phyloP scores from a whole-genome alignment of 2,888 invertebrate genomes.

The Baccha elongata region DNA sequence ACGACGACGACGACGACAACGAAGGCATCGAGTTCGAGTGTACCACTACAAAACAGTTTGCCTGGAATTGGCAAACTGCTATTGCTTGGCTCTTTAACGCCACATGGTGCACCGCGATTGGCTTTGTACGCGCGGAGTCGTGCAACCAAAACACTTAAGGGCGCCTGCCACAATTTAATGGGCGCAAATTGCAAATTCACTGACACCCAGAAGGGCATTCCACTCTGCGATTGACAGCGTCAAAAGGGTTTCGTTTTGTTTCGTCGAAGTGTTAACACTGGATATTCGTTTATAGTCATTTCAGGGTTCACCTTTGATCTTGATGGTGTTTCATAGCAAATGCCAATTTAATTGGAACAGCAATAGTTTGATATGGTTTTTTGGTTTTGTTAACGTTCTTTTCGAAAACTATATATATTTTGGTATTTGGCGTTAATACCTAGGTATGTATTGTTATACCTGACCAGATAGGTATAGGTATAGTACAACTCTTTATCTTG shows the following conservation, averaged over 20 bases:
- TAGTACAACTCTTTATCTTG: too few species aligned
- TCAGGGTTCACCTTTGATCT: constrained; percentile 56
- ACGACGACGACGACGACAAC: neutral
- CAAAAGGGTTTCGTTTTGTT: constrained; percentile 34
- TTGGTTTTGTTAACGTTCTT: too few species aligned
- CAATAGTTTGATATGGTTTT: neutral
- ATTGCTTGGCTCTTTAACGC: constrained; percentile 66
- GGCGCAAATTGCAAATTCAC: constrained; percentile 73
- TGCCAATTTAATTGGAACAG: constrained; percentile 30
- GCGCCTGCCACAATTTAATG: constrained; percentile 73
- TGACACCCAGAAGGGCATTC: constrained; percentile 63
- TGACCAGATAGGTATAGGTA: too few species aligned
- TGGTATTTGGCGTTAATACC: too few species aligned
- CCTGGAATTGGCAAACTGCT: constrained; percentile 42
- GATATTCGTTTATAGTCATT: constrained; percentile 16
- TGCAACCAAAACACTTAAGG: constrained; percentile 72
- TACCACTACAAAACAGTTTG: too few species aligned
- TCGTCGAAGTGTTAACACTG: constrained; percentile 21
- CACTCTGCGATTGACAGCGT: constrained; percentile 43
- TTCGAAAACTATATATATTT: too few species aligned
- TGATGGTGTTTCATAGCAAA: constrained; percentile 12
- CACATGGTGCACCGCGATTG: constrained; percentile 71
- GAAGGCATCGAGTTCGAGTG: too few species aligned
- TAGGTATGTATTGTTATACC: too few species aligned
- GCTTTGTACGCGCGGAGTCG: constrained; percentile 64